Evolutionary conservation across 2,888 invertebrate genomes (phyloP), one percentile per base, ranked within the genome.

Genomic region (Nezara viridula): DNA sequence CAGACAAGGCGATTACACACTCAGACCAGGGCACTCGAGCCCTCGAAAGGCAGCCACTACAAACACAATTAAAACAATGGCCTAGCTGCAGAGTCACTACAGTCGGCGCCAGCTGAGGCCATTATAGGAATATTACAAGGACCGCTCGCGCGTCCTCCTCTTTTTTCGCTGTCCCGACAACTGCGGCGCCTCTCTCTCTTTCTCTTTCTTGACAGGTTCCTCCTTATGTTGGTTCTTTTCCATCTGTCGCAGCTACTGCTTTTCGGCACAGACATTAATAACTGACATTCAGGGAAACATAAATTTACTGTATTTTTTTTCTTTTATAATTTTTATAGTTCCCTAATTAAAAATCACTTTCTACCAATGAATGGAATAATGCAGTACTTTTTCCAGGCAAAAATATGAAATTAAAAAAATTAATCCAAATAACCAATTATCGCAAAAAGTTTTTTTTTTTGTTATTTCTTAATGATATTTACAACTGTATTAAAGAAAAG

Each of bases 51-150:
- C 81, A 24, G 81, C 44, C 81, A 81, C 81, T 81, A 81, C 81
- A 81, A 81, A 81, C 81, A 81, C 81, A 81, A 81, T 81, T 81
- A 81, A 81, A 81, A 81, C 81, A 81, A 81, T 44, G n/a, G 81
- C 44, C 24, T 21, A 81, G 44, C 9, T 81, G 81, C 81, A 44
- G 44, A 81, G 81, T 81, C 81, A 81, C n/a, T 44, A 12, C 10
- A n/a, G 44, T n/a, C 24, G 81, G 81, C 81, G 81, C 81, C 81
- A 81, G 81, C n/a, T 81, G 81, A 24, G 66, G 24, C 81, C 81
- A 81, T 47, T 81, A 81, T n/a, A n/a, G 44, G 66, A 60, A 21
- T 73, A 73, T 73, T 73, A 73, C 66, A 73, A 73, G 66, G 81
- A 81, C 24, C 81, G n/a, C 44, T 81, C 81, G 12, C n/a, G 16